Conservation (phyloP, 2,113 vertebrate genomes). For the Microcebus murinus region DNA sequence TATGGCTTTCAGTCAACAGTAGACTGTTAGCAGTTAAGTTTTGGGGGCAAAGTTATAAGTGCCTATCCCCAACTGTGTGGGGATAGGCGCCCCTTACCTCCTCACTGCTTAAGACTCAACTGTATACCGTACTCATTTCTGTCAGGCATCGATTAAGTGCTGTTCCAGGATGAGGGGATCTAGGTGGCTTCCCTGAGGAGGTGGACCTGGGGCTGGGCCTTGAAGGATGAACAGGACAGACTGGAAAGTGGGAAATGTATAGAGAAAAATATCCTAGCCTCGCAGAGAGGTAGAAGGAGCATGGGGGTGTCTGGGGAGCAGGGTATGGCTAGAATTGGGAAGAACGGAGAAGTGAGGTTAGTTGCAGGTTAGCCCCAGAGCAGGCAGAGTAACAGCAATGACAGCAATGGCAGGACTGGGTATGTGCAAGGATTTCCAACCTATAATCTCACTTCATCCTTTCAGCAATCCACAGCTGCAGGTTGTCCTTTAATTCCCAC, state of each 20-base stretch:
- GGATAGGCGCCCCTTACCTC: not conserved
- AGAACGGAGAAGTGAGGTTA: not conserved
- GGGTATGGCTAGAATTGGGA: rapidly evolving
- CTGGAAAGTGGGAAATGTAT: not conserved
- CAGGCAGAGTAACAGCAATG: rapidly evolving
- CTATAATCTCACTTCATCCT: not conserved
- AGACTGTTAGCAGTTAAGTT: not conserved
- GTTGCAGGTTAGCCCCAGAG: not conserved
- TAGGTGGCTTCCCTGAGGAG: not conserved
- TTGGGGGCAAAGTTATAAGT: not conserved
- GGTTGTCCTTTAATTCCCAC: not conserved
- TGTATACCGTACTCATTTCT: not conserved
- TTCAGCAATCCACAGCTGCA: not conserved
- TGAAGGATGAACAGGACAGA: not conserved
- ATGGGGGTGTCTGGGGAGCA: not conserved
- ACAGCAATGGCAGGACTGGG: not conserved
- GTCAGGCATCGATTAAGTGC: not conserved
- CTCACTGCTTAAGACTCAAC: not conserved
- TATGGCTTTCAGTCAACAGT: not conserved
- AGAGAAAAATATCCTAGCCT: not conserved
- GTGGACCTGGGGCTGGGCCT: not conserved
- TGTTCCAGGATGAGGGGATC: not conserved
- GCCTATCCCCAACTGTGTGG: not conserved
- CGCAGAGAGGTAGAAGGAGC: not conserved
- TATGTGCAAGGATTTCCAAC: not conserved